Evolutionary conservation across 2,113 vertebrate species (phyloP), one percentile per base, ranked within the genome.

Genomic region (Menidia beryllina): DNA sequence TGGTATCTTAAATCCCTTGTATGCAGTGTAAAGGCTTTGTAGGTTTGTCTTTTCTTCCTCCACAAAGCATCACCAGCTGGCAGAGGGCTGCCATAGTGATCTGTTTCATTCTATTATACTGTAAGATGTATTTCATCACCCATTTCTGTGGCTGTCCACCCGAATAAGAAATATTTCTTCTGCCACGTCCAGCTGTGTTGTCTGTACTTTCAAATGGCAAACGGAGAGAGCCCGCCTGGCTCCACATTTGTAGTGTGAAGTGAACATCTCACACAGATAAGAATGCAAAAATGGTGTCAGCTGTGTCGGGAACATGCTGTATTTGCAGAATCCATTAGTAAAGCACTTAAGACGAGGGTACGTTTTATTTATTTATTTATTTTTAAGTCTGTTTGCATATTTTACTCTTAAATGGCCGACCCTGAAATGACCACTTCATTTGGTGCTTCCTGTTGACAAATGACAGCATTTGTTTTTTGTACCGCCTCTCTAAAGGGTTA

Each of bases 161-260:
- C 69, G 64, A 91, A 91, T 87, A 91, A 86, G 70, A 86, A 88
- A 68, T 65, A 62, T 80, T 73, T 88, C 77, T 85, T 69, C 68
- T 78, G 84, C 79, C 63, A 69, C 48, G 68, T 53, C 23, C 56
- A 61, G 62, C 57, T 69, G 68, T 75, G 67, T 81, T 34, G 61
- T 72, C 38, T 64, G 7, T 83, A 38, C 36, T 81, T 85, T 77
- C 26, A 48, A 1, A 2, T 17, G 14, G 23, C 49, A 21, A 41
- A 55, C 43, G 39, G 36, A 26, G 30, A 0, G 3, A 60, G 7
- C 36, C 45, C 2, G 0, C 24, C 47, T 2, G 36, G 36, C 17
- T 51, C 20, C 9, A 47, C 13, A 4, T 56, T 63, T 66, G 43
- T 55, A n/a, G 10, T 36, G n/a, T 36, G 24, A 45, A 60, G 10